Conservation (phyloP, 1,140 invertebrate species). For the Pygmarrhopalites habei region DNA sequence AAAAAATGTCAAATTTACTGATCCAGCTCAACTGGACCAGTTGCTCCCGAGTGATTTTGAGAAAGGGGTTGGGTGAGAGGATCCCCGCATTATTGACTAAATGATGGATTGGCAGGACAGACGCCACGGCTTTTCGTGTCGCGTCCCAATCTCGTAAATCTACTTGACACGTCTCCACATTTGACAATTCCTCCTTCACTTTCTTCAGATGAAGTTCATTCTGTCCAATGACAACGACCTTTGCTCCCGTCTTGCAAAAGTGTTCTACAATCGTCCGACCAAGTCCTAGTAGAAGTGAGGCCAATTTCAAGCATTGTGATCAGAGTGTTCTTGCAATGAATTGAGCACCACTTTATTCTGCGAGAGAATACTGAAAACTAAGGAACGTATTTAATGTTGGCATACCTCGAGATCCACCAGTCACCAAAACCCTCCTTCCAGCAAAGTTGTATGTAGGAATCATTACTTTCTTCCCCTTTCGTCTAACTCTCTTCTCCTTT, state of each 20-base stretch:
- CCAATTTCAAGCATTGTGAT: too few species aligned
- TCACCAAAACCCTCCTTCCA: background rate
- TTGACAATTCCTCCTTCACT: background rate
- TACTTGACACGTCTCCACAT: background rate
- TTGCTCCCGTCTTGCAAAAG: conserved; percentile 1
- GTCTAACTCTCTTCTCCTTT: too few species aligned
- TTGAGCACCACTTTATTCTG: background rate
- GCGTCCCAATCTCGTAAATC: conserved; percentile 22
- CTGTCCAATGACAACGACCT: conserved; percentile 18
- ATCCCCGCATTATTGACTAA: conserved; percentile 77
- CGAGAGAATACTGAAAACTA: background rate
- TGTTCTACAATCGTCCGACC: conserved; percentile 10
- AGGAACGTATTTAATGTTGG: background rate
- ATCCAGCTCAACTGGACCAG: too few species aligned
- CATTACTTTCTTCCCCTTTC: too few species aligned
- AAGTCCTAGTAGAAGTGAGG: too few species aligned
- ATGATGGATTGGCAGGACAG: conserved; percentile 57
- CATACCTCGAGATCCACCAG: background rate
- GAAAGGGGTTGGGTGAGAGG: conserved; percentile 54
- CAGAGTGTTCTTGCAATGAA: background rate
- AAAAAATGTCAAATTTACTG: too few species aligned
- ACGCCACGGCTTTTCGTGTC: conserved; percentile 45
- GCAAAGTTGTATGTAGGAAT: too few species aligned
- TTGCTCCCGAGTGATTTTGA: conserved; percentile 56
- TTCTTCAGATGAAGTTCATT: background rate